phyloP scores from a whole-genome alignment of 2,888 invertebrate genomes.

The Tortricodes alternella region DNA sequence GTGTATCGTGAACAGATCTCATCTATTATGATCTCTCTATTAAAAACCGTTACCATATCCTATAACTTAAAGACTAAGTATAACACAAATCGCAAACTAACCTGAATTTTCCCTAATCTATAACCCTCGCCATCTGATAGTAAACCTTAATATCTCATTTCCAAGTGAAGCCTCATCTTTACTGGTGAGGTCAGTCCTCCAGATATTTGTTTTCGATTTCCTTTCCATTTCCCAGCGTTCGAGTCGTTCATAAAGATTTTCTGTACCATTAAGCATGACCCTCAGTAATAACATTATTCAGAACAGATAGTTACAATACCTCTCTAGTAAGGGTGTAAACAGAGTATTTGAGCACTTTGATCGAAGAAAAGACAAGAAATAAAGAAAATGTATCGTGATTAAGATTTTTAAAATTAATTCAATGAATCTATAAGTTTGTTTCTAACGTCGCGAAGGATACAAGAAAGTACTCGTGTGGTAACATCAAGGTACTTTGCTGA shows the following conservation, averaged over 20 bases:
- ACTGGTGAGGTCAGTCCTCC: constrained; percentile 41
- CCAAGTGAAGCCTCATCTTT: constrained; percentile 24
- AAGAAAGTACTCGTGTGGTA: constrained; percentile 7
- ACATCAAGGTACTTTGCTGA: constrained; percentile 6
- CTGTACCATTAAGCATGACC: constrained; percentile 59
- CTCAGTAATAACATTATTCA: constrained; percentile 58
- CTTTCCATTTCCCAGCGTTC: constrained; percentile 40
- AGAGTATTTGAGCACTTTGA: constrained; percentile 10
- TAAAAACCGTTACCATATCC: too few relatives aligned
- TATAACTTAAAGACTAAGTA: constrained; percentile 12
- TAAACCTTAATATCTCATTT: constrained; percentile 30
- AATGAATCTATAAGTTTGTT: constrained; percentile 18
- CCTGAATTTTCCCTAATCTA: constrained; percentile 17
- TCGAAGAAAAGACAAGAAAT: too few relatives aligned
- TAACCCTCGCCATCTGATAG: constrained; percentile 27
- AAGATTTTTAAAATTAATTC: too few relatives aligned
- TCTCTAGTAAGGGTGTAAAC: constrained; percentile 35
- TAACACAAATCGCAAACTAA: constrained; percentile 8
- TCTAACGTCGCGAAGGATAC: background rate
- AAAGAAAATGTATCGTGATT: too few relatives aligned
- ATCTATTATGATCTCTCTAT: too few relatives aligned
- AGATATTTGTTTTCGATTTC: constrained; percentile 56
- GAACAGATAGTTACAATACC: constrained; percentile 46
- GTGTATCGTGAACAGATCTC: too few relatives aligned
- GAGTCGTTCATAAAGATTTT: constrained; percentile 62